These are phyloP conservation scores for Mythimna ferrago DNA, from an alignment of 2,888 invertebrate species.

Conservation along the genomic window DNA sequence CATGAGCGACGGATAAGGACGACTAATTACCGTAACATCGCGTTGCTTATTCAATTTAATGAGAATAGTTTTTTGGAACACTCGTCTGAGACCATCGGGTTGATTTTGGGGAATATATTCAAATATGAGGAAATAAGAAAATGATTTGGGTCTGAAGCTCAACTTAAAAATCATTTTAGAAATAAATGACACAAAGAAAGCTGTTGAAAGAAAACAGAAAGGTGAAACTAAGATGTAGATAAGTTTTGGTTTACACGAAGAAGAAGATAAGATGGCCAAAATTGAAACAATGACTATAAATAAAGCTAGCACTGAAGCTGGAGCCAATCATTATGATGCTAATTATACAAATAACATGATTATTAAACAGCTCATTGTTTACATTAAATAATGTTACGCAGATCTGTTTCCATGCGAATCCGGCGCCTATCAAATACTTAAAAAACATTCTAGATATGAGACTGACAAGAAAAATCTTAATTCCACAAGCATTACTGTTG, in stretches of 20 bases:
- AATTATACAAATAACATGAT: background rate
- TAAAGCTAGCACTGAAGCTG: background rate
- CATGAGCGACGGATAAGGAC: slow-evolving; percentile 55
- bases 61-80: slow-evolving; percentile 25
- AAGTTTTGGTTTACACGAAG: background rate
- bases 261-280: background rate
- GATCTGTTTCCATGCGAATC: background rate
- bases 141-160: background rate
- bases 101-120: background rate
- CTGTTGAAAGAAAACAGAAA: background rate
- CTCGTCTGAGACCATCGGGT: background rate
- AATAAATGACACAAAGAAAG: background rate
- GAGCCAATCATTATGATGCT: background rate
- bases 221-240: background rate
- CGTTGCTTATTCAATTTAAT: slow-evolving; percentile 41
- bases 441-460: slow-evolving; percentile 19
- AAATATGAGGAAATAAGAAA: background rate
- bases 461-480: slow-evolving; percentile 34
- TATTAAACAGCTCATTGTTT: background rate
- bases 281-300: background rate
- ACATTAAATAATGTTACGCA: background rate
- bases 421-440: slow-evolving; percentile 22
- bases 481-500: slow-evolving; percentile 27
- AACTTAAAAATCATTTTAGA: background rate
- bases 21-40: slow-evolving; percentile 55